Percentiles rank a stretch among this genome's conserved stretches.
Conservation (phyloP, 2,113 vertebrate genomes). For the Crotophaga sulcirostris region DNA sequence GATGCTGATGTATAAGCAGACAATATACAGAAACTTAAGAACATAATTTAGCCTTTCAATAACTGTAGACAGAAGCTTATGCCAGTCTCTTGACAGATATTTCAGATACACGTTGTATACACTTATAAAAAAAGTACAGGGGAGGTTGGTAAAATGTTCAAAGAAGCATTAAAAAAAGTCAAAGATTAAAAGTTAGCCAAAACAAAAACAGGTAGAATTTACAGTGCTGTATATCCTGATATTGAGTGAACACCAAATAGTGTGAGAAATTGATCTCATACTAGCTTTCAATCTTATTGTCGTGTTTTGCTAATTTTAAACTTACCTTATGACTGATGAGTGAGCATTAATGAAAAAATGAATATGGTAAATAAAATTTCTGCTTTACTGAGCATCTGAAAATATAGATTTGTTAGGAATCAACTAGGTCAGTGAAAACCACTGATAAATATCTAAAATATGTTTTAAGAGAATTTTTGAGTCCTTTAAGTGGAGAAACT, state of each 20-base stretch:
- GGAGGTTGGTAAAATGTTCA: not conserved
- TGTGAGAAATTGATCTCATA: not conserved
- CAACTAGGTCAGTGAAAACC: not conserved
- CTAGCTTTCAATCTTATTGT: not conserved
- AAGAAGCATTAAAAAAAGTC: not conserved
- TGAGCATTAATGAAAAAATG: not conserved
- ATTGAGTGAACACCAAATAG: not conserved
- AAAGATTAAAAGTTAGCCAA: not conserved
- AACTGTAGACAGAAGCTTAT: not conserved
- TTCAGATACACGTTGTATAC: not conserved
- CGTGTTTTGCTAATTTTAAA: not conserved
- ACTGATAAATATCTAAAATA: not conserved
- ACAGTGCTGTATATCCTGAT: not conserved
- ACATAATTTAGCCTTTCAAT: not conserved
- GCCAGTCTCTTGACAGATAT: not conserved
- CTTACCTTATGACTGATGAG: not conserved
- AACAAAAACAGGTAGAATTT: not conserved
- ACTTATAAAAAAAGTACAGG: not conserved
- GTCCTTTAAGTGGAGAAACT: not conserved
- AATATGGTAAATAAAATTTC: not conserved
- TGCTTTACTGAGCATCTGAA: not conserved
- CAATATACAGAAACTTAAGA: constrained; percentile 40
- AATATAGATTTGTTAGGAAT: not conserved
- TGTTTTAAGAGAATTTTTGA: not conserved
- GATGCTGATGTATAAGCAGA: constrained; percentile 38